Percentiles rank a stretch among this genome's conserved stretches.
Conservation (phyloP, 2,888 invertebrate species). For the Nemapogon koenigi region DNA sequence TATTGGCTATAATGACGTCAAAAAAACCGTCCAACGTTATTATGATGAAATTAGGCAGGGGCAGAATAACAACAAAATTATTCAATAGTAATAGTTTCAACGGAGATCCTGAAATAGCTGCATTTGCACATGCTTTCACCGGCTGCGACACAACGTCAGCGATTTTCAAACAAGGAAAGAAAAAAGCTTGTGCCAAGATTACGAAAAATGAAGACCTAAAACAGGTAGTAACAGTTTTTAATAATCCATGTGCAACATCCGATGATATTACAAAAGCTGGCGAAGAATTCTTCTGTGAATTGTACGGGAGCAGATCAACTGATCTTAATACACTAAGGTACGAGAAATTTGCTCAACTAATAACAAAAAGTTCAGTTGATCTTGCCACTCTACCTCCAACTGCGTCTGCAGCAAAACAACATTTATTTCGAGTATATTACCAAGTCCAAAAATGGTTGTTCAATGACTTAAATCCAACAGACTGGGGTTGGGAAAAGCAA, state of each 20-base stretch:
- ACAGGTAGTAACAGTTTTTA: not conserved
- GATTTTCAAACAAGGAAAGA: constrained; percentile 17
- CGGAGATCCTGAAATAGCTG: constrained; percentile 3
- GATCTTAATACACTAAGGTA: not conserved
- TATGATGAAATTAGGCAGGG: constrained; percentile 13
- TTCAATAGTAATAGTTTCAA: constrained; percentile 2
- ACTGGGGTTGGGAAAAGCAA: not conserved
- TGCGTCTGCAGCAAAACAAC: not conserved
- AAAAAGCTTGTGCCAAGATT: constrained; percentile 11
- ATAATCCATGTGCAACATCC: not conserved
- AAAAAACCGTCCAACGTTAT: constrained; percentile 1
- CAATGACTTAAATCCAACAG: not conserved
- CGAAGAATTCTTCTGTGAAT: not conserved
- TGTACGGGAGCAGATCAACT: not conserved
- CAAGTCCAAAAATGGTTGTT: not conserved
- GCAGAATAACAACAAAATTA: constrained; percentile 1
- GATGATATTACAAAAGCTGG: not conserved
- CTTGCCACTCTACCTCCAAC: not conserved
- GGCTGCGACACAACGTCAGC: constrained; percentile 17
- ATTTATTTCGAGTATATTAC: constrained; percentile 28
- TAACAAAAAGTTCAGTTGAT: not conserved
- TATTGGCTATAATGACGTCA: constrained; percentile 20
- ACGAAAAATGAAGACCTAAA: constrained; percentile 11
- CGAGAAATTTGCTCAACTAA: not conserved
- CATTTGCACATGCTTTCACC: constrained; percentile 18